phyloP scores from a whole-genome alignment of 2,888 invertebrate species.

The Drosophila hawaiiensis region DNA sequence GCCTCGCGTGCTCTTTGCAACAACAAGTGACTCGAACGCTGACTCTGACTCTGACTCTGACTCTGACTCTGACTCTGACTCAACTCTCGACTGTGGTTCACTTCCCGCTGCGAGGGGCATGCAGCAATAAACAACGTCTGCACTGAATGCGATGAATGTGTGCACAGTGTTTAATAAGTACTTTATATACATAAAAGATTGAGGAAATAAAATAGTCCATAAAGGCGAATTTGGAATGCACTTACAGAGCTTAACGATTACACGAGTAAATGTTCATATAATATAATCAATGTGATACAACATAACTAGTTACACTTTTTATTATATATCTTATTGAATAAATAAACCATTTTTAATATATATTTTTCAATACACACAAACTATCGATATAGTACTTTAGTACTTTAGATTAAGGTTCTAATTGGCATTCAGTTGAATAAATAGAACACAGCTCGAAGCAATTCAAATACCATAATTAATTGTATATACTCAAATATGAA shows the following conservation, averaged over 20 bases:
- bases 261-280: not conserved
- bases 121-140: slow-evolving; percentile 59
- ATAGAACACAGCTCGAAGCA: not conserved
- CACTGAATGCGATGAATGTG: slow-evolving; percentile 57
- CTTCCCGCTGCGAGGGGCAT: slow-evolving; percentile 32
- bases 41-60: slow-evolving; percentile 14
- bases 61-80: slow-evolving; percentile 30
- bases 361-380: not conserved
- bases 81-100: slow-evolving; percentile 44
- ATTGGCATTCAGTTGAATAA: not conserved
- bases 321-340: not conserved
- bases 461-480: not conserved
- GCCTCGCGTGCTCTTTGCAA: slow-evolving; percentile 77
- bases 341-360: not conserved
- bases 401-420: not conserved
- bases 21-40: slow-evolving; percentile 21
- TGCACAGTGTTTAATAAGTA: slow-evolving; percentile 50
- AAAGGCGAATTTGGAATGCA: slow-evolving; percentile 28
- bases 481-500: slow-evolving; percentile 21
- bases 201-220: not conserved
- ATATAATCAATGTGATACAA: not conserved
- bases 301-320: not conserved
- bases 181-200: slow-evolving; percentile 6
- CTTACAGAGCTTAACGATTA: slow-evolving; percentile 8
- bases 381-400: too few relatives aligned